Evolutionary conservation across 1,140 invertebrate species (phyloP).

Genomic region (Drosophila cardini): DNA sequence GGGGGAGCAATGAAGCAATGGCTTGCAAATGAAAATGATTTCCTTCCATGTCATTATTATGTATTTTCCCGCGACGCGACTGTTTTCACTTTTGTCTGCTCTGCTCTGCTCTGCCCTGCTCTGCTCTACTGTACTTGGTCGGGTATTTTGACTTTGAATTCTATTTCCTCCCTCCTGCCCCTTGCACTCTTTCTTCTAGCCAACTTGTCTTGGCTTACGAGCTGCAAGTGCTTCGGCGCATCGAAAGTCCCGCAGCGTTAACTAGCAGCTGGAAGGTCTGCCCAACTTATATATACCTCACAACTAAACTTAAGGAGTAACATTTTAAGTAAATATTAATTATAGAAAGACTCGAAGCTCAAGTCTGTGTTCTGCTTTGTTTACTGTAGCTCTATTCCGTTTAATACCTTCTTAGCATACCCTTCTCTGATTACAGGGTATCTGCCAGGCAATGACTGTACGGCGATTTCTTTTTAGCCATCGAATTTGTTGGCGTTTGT

Average conservation of each 20-base stretch:
- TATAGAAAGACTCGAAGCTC: too few species aligned
- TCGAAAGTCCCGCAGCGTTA: conserved; percentile 47
- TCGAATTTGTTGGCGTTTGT: conserved; percentile 70
- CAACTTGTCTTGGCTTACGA: conserved; percentile 5
- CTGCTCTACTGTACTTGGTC: conserved; percentile 23
- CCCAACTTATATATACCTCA: conserved; percentile 20
- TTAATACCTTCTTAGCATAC: background rate
- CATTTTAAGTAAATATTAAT: too few species aligned
- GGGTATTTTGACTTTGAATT: background rate
- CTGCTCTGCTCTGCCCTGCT: conserved; percentile 36
- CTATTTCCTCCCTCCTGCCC: background rate
- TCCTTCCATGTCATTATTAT: conserved; percentile 83
- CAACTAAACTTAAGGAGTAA: background rate
- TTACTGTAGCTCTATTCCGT: too few species aligned
- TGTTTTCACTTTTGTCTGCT: conserved; percentile 74
- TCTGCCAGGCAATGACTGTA: conserved; percentile 22
- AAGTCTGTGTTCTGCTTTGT: too few species aligned
- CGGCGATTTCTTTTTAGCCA: conserved; percentile 49
- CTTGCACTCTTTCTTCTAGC: background rate
- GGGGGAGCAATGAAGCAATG: conserved; percentile 48
- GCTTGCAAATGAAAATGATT: conserved; percentile 82
- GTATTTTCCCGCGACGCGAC: conserved; percentile 62
- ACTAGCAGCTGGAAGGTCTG: background rate
- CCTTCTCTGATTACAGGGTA: conserved; percentile 4
- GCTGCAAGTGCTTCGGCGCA: conserved; percentile 59